Percentiles rank a stretch among this genome's conserved stretches.
These are phyloP conservation scores for Gryllus longicercus DNA, from an alignment of 2,888 invertebrate species.

Conservation along the genomic window DNA sequence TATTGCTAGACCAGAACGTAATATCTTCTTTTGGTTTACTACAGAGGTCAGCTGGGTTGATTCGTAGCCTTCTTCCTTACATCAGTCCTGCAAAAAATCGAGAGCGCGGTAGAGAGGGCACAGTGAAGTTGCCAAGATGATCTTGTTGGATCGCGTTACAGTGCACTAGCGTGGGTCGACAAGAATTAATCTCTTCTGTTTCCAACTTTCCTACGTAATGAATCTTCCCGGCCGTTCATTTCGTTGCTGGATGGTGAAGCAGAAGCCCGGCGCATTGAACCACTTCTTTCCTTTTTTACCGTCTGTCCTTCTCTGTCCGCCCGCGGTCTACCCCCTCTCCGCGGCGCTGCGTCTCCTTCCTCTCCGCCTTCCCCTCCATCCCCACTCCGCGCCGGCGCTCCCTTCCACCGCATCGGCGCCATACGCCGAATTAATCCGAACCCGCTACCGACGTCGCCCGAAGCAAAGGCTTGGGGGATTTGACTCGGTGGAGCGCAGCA, in stretches of 20 bases:
- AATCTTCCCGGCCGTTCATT: slow-evolving; percentile 28
- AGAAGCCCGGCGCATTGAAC: slow-evolving; percentile 28
- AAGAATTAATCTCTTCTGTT: slow-evolving; percentile 33
- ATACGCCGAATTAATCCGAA: slow-evolving; percentile 34
- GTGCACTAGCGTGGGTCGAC: slow-evolving; percentile 18
- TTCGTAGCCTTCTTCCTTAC: too few relatives aligned
- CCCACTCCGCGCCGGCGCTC: slow-evolving; percentile 27
- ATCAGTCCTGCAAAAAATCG: too few relatives aligned
- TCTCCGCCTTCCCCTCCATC: slow-evolving; percentile 25
- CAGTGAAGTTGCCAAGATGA: not conserved
- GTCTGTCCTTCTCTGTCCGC: slow-evolving; percentile 24
- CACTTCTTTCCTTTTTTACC: slow-evolving; percentile 30
- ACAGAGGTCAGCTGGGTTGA: too few relatives aligned
- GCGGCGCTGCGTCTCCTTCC: slow-evolving; percentile 20
- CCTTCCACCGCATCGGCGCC: slow-evolving; percentile 21
- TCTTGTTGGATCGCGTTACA: slow-evolving; percentile 5
- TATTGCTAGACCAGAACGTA: too few relatives aligned
- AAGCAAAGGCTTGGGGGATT: slow-evolving; percentile 33
- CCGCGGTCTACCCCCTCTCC: slow-evolving; percentile 19
- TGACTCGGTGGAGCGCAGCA: slow-evolving; percentile 31
- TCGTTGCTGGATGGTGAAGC: slow-evolving; percentile 31
- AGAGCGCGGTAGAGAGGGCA: too few relatives aligned
- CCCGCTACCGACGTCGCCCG: slow-evolving; percentile 33
- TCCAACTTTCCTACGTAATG: slow-evolving; percentile 25
- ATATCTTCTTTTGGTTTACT: too few relatives aligned